A percentile compares a stretch with the other conserved stretches of the same genome.
phyloP scores from a whole-genome alignment of 2,113 vertebrate genomes.

The Urocitellus parryii region DNA sequence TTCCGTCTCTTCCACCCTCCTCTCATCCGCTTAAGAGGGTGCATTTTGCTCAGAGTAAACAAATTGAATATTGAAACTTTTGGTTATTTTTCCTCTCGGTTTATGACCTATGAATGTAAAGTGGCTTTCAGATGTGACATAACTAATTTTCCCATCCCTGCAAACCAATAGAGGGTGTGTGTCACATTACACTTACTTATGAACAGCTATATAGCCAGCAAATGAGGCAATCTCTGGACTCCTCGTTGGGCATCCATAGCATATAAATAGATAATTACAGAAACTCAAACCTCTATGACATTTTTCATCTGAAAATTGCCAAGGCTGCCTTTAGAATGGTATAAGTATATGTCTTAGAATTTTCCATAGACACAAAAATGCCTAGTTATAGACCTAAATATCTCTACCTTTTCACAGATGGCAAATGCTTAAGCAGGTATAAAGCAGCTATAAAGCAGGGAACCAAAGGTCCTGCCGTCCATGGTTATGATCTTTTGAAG shows the following conservation, averaged over 20 bases:
- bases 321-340: slow-evolving; percentile 53
- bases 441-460: not conserved
- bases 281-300: slow-evolving; percentile 69
- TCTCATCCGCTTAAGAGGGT: slow-evolving; percentile 75
- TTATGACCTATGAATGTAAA: slow-evolving; percentile 82
- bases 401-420: not conserved
- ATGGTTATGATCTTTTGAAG: not conserved
- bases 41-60: slow-evolving; percentile 79
- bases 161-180: slow-evolving; percentile 61
- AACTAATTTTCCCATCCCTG: slow-evolving; percentile 74
- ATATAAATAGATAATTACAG: slow-evolving; percentile 81
- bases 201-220: slow-evolving; percentile 62
- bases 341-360: slow-evolving; percentile 59
- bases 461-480: not conserved
- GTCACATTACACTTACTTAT: slow-evolving; percentile 76
- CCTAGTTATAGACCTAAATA: slow-evolving; percentile 12
- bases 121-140: slow-evolving; percentile 80
- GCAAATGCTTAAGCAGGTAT: not conserved
- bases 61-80: slow-evolving; percentile 82
- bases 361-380: not conserved
- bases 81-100: slow-evolving; percentile 72
- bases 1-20: slow-evolving; percentile 45
- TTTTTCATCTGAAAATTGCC: slow-evolving; percentile 77
- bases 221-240: slow-evolving; percentile 74
- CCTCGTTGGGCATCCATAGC: slow-evolving; percentile 65